Percentiles rank a stretch among this genome's conserved stretches.
phyloP scores from a whole-genome alignment of 2,888 invertebrate species.

The Nemapogon koenigi region DNA sequence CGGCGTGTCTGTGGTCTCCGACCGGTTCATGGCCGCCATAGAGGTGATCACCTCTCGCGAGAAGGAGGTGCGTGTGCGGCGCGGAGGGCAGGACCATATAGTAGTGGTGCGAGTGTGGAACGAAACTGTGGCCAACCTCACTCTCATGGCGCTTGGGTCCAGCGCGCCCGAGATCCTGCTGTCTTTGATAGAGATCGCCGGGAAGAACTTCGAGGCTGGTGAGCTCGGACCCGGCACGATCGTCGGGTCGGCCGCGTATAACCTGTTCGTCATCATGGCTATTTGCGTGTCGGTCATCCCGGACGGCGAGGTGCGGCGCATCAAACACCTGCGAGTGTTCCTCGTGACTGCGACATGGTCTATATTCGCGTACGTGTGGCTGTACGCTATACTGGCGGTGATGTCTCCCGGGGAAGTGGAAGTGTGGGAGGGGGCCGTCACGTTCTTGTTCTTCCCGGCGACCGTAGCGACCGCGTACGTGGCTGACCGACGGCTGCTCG shows the following conservation, averaged over 20 bases:
- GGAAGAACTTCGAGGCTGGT: constrained; percentile 93
- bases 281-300: constrained; percentile 94
- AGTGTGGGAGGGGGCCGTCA: constrained; percentile 97
- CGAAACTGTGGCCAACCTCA: constrained; percentile 98
- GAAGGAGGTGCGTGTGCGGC: constrained; percentile 90
- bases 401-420: constrained; percentile 88
- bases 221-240: constrained; percentile 98
- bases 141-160: constrained; percentile 97
- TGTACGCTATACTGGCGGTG: constrained; percentile 91
- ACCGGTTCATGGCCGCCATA: constrained; percentile 99
- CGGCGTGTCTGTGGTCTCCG: constrained; percentile 98
- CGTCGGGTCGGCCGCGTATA: constrained; percentile 98
- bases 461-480: constrained; percentile 97
- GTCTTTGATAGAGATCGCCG: constrained; percentile 97
- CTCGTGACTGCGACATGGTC: constrained; percentile 98
- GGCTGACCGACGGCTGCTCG: constrained; percentile 86
- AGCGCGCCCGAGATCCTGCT: constrained; percentile 98
- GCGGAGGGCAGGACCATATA: constrained; percentile 88
- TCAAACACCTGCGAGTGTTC: constrained; percentile 96
- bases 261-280: constrained; percentile 96
- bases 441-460: constrained; percentile 95
- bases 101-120: constrained; percentile 97
- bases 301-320: constrained; percentile 87
- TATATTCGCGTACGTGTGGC: constrained; percentile 98
- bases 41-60: constrained; percentile 99